These are phyloP conservation scores for Anguilla obscura DNA, from an alignment of 2,797 vertebrate species.

Conservation along the genomic window DNA sequence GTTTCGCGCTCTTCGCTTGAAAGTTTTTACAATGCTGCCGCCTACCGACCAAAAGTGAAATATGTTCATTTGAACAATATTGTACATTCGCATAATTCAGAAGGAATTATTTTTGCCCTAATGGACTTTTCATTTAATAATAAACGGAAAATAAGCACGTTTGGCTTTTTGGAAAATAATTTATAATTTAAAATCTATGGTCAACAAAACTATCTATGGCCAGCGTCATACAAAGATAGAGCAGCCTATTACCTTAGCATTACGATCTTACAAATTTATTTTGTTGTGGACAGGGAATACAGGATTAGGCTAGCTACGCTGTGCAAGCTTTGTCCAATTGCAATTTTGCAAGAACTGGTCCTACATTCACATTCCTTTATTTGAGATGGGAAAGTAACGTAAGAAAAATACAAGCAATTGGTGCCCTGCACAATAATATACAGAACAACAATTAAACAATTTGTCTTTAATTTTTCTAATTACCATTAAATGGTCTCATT, in stretches of 20 bases:
- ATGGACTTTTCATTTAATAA: too few species aligned
- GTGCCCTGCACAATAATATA: neutral
- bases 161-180: too few species aligned
- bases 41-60: neutral
- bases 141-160: too few species aligned
- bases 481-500: slow-evolving; percentile 7
- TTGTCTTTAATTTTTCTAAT: neutral
- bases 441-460: neutral
- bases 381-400: neutral
- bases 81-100: neutral
- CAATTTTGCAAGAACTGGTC: neutral
- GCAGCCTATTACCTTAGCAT: too few species aligned
- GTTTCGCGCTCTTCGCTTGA: neutral
- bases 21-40: neutral
- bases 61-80: neutral
- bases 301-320: neutral
- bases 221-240: too few species aligned
- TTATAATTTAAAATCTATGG: neutral
- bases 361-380: neutral
- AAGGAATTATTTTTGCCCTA: too few species aligned
- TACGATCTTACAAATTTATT: neutral
- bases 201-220: neutral
- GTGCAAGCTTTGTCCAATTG: neutral
- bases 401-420: neutral
- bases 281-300: neutral